Conservation (phyloP, 2,888 invertebrate species). For the Lasioglossum villosulum region DNA sequence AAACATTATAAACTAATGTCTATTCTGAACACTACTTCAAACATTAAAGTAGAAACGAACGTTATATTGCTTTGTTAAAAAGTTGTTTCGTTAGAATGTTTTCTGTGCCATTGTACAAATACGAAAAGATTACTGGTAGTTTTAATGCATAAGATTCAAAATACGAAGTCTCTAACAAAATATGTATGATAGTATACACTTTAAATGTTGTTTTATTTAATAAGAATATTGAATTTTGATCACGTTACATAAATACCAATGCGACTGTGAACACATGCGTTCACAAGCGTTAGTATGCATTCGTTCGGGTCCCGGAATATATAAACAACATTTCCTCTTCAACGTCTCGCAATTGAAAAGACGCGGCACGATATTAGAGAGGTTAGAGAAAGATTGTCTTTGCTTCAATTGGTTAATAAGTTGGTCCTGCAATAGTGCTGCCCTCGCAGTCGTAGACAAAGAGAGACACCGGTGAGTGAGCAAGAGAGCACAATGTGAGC, state of each 20-base stretch:
- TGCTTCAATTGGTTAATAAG: not conserved
- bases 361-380: not conserved
- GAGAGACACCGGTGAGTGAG: not conserved
- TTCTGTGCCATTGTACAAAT: not conserved
- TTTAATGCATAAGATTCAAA: not conserved
- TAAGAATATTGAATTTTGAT: not conserved
- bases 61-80: not conserved
- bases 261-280: not conserved
- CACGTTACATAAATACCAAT: slow-evolving; percentile 10
- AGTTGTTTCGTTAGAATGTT: not conserved
- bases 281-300: not conserved
- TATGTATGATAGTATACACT: too few species aligned
- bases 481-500: not conserved
- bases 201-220: too few species aligned
- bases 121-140: not conserved
- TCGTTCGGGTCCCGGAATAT: not conserved
- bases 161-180: not conserved
- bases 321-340: slow-evolving; percentile 1
- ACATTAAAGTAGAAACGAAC: not conserved
- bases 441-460: not conserved
- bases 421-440: not conserved
- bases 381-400: not conserved
- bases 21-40: not conserved
- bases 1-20: not conserved
- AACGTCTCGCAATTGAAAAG: not conserved